Base-by-base conservation (phyloP, 2,113 vertebrate genomes). In the Dicerorhinus sumatrensis region DNA sequence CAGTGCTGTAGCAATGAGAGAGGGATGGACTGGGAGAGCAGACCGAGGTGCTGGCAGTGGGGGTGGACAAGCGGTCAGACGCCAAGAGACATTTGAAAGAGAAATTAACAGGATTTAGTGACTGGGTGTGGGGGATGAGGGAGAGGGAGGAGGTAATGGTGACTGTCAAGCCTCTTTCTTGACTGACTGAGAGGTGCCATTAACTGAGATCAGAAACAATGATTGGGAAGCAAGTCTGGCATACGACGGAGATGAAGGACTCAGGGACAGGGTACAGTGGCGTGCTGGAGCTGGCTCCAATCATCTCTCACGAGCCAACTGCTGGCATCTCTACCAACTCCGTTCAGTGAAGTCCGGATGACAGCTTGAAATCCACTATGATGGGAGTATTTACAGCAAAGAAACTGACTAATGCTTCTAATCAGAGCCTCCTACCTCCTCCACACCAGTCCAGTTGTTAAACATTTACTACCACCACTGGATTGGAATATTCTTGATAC, bases 21-120 rank as follows among this genome's bases (percentile, higher is more conserved):
- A 8, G 36, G 3, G 0, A 21, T 4, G 2, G 18, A 27, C 9
- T 0, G 3, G 6, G 5, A 11, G 39, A 54, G 14, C 18, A 88
- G 70, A 42, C 13, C 27, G 20, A 46, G 31, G 39, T 51, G 58
- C 6, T 5, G 54, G 56, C 6, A 23, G 46, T 14, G 12, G 12
- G 62, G 33, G 25, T 0, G 1, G 18, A 36, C 7, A 21, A 29
- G 31, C 2, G 13, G 27, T 58, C 88, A 62, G 69, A 69, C 16
- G 36, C 20, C 20, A 8, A 51, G 56, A 31, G 42, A 33, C 0
- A 4, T 4, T 1, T 21, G 62, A 93, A 69, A 60, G 21, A 21
- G 23, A 54, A 33, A 31, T 7, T 54, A 86, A 10, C 12, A 16
- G 82, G 77, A 31, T 51, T 39, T 9, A 46, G 70, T 56, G 65